A percentile compares a stretch with the other conserved stretches of the same genome.
phyloP scores from a whole-genome alignment of 2,888 invertebrate species.

The Carpatolechia fugitivella region DNA sequence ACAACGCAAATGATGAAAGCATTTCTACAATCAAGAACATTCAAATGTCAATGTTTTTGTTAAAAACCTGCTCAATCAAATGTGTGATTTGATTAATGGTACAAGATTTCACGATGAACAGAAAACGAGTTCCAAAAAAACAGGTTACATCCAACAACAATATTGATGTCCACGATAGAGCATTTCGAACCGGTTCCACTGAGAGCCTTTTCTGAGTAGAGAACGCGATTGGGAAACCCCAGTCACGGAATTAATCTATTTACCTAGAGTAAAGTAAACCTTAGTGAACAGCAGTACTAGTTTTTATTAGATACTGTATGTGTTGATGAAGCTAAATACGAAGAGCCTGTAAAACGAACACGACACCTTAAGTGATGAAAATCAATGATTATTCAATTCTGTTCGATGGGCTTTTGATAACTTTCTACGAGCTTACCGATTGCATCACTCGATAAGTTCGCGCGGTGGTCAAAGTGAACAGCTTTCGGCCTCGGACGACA shows the following conservation, averaged over 20 bases:
- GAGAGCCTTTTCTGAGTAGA: conserved; percentile 47
- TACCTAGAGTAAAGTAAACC: not conserved
- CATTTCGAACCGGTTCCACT: conserved; percentile 44
- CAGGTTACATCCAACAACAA: conserved; percentile 21
- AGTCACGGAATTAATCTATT: conserved; percentile 30
- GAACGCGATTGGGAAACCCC: conserved; percentile 49
- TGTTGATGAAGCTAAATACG: not conserved
- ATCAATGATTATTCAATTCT: conserved; percentile 1
- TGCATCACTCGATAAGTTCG: conserved; percentile 8
- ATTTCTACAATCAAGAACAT: no score
- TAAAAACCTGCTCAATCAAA: not conserved
- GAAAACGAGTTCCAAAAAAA: conserved; percentile 20
- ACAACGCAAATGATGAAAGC: no score
- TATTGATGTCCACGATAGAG: conserved; percentile 46
- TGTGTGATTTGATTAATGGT: not conserved
- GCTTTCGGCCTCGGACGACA: conserved; percentile 3
- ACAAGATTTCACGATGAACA: conserved; percentile 1
- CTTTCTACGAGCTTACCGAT: conserved; percentile 3
- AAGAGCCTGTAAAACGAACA: not conserved
- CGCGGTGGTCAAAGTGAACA: not conserved
- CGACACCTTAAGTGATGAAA: not conserved
- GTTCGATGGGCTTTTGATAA: conserved; percentile 5
- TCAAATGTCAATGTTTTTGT: not conserved
- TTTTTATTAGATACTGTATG: not conserved
- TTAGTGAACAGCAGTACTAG: not conserved